phyloP scores from a whole-genome alignment of 2,797 vertebrate genomes.

The Pangasius larnaudii region DNA sequence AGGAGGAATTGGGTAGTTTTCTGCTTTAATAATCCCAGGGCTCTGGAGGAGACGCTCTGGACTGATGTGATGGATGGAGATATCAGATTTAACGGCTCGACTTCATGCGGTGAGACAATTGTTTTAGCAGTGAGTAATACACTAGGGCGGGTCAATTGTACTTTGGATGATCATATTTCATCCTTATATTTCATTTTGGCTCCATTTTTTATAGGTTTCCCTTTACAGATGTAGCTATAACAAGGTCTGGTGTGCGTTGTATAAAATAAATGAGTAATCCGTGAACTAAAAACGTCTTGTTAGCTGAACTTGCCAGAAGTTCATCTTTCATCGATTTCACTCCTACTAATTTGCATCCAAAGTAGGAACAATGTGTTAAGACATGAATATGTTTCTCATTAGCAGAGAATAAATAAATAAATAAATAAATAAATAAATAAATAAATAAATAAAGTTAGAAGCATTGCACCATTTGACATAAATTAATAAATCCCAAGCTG shows the following conservation, averaged over 20 bases:
- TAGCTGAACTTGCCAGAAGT: neutral
- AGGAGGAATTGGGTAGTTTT: neutral
- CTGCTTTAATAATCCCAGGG: conserved; percentile 5
- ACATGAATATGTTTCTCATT: no score
- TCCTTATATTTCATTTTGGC: neutral
- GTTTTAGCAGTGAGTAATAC: conserved; percentile 12
- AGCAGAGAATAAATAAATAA: neutral
- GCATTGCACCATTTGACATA: neutral
- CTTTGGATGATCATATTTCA: neutral
- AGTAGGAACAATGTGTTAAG: neutral
- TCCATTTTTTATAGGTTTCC: neutral
- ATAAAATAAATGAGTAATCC: neutral
- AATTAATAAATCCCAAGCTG: neutral
- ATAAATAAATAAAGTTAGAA: neutral
- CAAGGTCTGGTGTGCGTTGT: neutral
- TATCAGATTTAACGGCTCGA: conserved; percentile 16
- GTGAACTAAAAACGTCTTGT: neutral
- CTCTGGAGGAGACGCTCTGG: conserved; percentile 16
- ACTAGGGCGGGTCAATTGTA: neutral
- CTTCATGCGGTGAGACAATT: neutral
- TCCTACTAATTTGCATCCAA: neutral
- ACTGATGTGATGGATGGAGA: conserved; percentile 29
- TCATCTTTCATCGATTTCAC: neutral
- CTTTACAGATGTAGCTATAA: neutral
- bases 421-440: neutral